A percentile compares a stretch with the other conserved stretches of the same genome.
Conservation (phyloP, 2,888 invertebrate genomes). For the Sarcophaga carnaria region DNA sequence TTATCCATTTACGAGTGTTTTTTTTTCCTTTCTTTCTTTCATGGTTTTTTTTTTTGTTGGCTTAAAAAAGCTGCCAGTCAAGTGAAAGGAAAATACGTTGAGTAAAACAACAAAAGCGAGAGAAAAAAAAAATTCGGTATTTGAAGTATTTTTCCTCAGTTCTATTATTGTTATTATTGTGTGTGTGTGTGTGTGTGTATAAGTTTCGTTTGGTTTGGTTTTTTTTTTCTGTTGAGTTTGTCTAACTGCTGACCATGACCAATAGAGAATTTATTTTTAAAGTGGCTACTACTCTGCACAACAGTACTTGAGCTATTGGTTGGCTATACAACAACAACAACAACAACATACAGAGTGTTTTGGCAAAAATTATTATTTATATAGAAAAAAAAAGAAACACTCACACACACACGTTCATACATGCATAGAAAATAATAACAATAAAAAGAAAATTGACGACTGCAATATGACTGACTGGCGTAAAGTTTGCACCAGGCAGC, state of each 20-base stretch:
- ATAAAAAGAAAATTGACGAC: constrained; percentile 40
- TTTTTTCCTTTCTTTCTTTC: constrained; percentile 2
- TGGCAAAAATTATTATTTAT: constrained; percentile 28
- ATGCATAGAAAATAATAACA: neutral
- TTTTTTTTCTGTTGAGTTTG: constrained; percentile 22
- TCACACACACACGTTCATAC: too few relatives aligned
- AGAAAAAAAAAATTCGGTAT: constrained; percentile 37
- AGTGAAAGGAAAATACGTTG: constrained; percentile 66
- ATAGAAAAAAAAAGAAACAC: too few relatives aligned
- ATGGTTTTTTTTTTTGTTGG: neutral
- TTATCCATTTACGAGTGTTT: too few relatives aligned
- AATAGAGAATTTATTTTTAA: constrained; percentile 60
- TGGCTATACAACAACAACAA: neutral
- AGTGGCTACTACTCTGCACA: constrained; percentile 28
- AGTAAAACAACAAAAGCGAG: constrained; percentile 40
- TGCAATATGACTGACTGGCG: constrained; percentile 62
- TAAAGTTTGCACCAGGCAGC: constrained; percentile 28
- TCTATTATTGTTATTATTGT: constrained; percentile 42
- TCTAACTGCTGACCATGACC: constrained; percentile 69
- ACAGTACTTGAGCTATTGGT: too few relatives aligned
- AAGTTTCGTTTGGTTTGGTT: neutral
- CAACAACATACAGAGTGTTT: neutral
- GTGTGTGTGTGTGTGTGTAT: neutral
- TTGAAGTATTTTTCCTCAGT: constrained; percentile 57
- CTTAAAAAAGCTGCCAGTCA: constrained; percentile 60